Evolutionary conservation across 2,888 invertebrate genomes (phyloP), one percentile per base, ranked within the genome.

Genomic region (Brenthis daphne): DNA sequence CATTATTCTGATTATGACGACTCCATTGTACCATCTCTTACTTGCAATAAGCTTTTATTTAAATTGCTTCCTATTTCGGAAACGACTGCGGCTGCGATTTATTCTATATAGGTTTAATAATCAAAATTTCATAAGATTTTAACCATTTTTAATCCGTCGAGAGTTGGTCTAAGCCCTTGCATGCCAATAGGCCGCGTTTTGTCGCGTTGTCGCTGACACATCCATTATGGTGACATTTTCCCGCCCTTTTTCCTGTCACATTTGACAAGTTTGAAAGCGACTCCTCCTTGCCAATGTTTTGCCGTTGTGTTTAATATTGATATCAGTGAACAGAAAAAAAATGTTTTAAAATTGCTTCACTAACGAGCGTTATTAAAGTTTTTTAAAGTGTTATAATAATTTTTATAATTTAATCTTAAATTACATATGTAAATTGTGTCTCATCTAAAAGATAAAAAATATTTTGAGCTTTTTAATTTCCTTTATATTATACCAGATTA

Each of bases 251-350:
- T 87, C 85, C 89, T 89, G 90, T 90, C 91, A 89, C 84, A 80
- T 91, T 88, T 92, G 92, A 91, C 91, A 92, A 87, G 82, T 92
- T 90, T 87, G 88, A 89, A 90, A 90, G 86, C 86, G 85, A 89
- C 89, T 90, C 89, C 87, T 87, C 86, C 84, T 85, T 82, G 79
- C 83, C 85, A 86, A 86, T 88, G 87, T 89, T 90, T 90, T 89
- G 75, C 53, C 67, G 66, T 60, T 66, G 65, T 70, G 58, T 67
- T 68, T 67, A 64, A 67, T 69, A 68, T 75, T 70, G 68, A 68
- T 71, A 71, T 72, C 65, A 48, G 65, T 58, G 55, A 43, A 50
- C 50, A 53, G 48, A 55, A 71, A 55, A 57, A 43, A 43, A 1
- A 43, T 8, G 37, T 8, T 43, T 43, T 43, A 43, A 11, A 43